Percentiles rank a stretch among this genome's conserved stretches.
Conservation (phyloP, 1,140 invertebrate genomes). For the Zaprionus ornatus region DNA sequence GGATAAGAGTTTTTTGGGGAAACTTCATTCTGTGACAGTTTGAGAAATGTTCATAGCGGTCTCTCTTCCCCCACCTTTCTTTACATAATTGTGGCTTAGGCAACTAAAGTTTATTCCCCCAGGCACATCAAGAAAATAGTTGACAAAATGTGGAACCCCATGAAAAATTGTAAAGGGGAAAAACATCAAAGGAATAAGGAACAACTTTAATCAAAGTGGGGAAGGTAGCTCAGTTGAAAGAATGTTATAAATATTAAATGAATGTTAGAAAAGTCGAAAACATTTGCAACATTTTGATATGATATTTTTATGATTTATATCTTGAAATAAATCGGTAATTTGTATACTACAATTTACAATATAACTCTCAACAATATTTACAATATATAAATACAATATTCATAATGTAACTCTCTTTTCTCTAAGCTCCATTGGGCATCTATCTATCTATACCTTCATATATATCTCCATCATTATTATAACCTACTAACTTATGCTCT, state of each 20-base stretch:
- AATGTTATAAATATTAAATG: too few relatives aligned
- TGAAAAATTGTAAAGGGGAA: neutral
- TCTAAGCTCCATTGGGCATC: too few relatives aligned
- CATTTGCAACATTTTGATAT: too few relatives aligned
- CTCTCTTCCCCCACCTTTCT: neutral
- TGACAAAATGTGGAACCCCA: slow-evolving; percentile 1
- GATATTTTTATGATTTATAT: too few relatives aligned
- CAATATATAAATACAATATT: too few relatives aligned
- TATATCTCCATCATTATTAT: neutral
- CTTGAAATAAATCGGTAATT: too few relatives aligned
- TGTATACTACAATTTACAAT: too few relatives aligned
- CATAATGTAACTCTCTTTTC: too few relatives aligned
- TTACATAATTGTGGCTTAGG: slow-evolving; percentile 58
- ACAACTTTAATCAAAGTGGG: neutral
- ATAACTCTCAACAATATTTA: too few relatives aligned
- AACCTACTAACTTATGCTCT: neutral
- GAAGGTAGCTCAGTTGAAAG: too few relatives aligned
- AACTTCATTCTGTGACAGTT: slow-evolving; percentile 55
- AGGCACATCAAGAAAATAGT: neutral
- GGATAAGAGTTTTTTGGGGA: slow-evolving; percentile 3
- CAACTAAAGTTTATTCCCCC: slow-evolving; percentile 38
- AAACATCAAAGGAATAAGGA: neutral
- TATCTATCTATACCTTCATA: too few relatives aligned
- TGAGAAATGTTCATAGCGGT: slow-evolving; percentile 53
- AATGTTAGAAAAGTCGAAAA: too few relatives aligned